Conservation (phyloP, 2,888 invertebrate genomes). For the Stenoptilia bipunctidactyla region DNA sequence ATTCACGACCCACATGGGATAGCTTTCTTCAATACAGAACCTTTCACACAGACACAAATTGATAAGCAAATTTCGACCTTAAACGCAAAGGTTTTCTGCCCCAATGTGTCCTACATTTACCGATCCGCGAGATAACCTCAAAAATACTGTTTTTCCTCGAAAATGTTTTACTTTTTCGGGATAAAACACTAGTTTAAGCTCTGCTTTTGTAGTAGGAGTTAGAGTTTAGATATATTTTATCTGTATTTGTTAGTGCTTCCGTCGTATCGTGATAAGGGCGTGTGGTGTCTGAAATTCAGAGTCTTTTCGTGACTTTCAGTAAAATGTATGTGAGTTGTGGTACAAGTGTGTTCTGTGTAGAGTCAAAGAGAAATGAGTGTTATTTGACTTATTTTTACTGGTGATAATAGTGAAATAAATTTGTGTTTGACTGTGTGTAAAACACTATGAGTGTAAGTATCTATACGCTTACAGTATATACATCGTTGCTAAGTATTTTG, state of each 20-base stretch:
- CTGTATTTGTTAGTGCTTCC: constrained; percentile 5
- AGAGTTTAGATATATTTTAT: not conserved
- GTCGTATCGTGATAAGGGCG: not conserved
- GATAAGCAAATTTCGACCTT: constrained; percentile 42
- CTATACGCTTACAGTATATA: too few relatives aligned
- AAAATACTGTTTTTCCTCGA: constrained; percentile 33
- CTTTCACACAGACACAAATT: constrained; percentile 30
- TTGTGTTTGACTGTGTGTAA: too few relatives aligned
- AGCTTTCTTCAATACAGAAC: constrained; percentile 23
- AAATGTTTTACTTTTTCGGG: constrained; percentile 22
- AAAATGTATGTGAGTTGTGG: too few relatives aligned
- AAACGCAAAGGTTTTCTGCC: constrained; percentile 29
- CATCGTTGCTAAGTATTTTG: too few relatives aligned
- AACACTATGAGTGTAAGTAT: too few relatives aligned
- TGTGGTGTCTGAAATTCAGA: not conserved
- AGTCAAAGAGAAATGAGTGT: too few relatives aligned
- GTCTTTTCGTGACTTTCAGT: not conserved
- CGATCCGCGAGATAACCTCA: constrained; percentile 60
- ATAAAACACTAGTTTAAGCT: constrained; percentile 1
- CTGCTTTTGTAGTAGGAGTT: too few relatives aligned
- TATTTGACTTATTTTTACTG: too few relatives aligned
- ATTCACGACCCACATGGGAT: constrained; percentile 25
- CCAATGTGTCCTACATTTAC: constrained; percentile 55
- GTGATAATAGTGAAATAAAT: too few relatives aligned
- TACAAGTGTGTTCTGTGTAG: too few relatives aligned